These are phyloP conservation scores for Ahaetulla prasina DNA, from an alignment of 2,113 vertebrate species.

Conservation along the genomic window DNA sequence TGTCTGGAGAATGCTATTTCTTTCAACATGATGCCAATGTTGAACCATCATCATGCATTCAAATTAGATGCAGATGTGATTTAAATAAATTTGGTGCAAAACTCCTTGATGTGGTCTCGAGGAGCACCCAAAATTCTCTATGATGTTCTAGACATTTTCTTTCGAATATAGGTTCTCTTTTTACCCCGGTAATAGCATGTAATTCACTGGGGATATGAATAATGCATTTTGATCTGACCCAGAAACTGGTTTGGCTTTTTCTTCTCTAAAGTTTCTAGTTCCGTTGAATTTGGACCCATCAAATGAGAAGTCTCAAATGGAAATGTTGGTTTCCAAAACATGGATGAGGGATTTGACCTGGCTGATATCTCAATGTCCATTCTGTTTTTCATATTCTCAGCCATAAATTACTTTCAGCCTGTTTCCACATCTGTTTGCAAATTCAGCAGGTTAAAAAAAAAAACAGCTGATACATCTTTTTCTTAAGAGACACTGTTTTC, in stretches of 20 bases:
- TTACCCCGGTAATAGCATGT: neutral
- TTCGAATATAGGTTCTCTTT: neutral
- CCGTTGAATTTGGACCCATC: neutral
- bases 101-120: neutral
- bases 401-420: neutral
- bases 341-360: neutral
- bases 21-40: neutral
- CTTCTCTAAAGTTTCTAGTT: neutral
- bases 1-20: neutral
- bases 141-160: constrained; percentile 8
- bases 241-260: neutral
- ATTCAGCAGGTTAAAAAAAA: neutral
- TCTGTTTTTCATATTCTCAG: neutral
- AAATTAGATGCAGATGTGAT: neutral
- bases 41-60: neutral
- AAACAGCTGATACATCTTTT: neutral
- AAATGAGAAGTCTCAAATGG: neutral
- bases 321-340: neutral
- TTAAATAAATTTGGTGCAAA: neutral
- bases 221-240: constrained; percentile 20
- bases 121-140: neutral
- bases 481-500: neutral
- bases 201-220: constrained; percentile 8
- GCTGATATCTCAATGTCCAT: neutral
- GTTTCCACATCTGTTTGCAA: neutral